These are phyloP conservation scores for Crotophaga sulcirostris DNA, from an alignment of 2,113 vertebrate species.

Conservation along the genomic window DNA sequence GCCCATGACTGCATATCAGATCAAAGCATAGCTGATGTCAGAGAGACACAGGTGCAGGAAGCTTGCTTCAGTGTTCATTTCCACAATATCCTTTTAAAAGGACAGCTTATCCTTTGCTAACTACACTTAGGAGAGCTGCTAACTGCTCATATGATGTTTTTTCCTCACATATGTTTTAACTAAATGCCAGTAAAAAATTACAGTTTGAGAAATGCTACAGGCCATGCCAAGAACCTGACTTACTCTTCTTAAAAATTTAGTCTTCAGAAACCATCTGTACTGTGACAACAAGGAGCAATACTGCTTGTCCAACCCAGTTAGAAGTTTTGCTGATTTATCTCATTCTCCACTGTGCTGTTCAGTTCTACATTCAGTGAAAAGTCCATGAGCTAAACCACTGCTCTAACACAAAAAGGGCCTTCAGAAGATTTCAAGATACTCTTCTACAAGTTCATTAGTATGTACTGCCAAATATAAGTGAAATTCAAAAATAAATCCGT, in stretches of 20 bases:
- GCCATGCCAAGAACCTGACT: not conserved
- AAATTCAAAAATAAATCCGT: not conserved
- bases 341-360: not conserved
- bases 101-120: slow-evolving; percentile 28
- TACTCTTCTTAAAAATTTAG: slow-evolving; percentile 19
- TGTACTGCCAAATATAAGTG: not conserved
- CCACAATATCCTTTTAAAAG: slow-evolving; percentile 54
- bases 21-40: slow-evolving; percentile 51
- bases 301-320: not conserved
- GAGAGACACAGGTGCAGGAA: slow-evolving; percentile 66
- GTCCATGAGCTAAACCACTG: not conserved
- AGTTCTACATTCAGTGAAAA: not conserved
- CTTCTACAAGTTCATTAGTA: not conserved
- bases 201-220: not conserved
- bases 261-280: not conserved
- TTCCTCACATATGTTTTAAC: not conserved
- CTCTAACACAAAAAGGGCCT: not conserved
- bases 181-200: slow-evolving; percentile 35
- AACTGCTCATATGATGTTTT: not conserved
- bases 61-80: slow-evolving; percentile 30
- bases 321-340: not conserved
- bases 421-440: not conserved
- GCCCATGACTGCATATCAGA: slow-evolving; percentile 7
- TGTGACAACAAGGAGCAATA: not conserved
- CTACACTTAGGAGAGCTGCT: slow-evolving; percentile 25